Evolutionary conservation across 2,797 vertebrate species (phyloP).

Genomic region (Poecilia velifera): DNA sequence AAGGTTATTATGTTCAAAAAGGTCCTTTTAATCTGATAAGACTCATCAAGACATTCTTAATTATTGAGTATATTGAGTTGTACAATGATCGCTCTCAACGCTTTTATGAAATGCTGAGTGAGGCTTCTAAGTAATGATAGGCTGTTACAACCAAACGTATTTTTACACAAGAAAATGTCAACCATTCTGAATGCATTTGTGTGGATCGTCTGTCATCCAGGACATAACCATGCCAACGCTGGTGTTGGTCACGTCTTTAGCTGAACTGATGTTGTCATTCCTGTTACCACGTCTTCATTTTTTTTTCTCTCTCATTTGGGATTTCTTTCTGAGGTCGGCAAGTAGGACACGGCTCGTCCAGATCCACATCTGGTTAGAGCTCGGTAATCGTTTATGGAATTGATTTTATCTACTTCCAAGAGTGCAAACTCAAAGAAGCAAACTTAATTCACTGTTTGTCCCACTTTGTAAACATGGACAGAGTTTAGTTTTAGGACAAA

Average conservation of each 20-base stretch:
- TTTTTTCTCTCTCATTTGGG: too few species aligned
- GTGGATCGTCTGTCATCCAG: neutral
- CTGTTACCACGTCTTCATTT: too few species aligned
- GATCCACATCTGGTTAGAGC: neutral
- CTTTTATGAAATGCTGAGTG: neutral
- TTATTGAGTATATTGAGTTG: neutral
- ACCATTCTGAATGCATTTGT: neutral
- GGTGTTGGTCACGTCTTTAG: neutral
- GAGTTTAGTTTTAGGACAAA: neutral
- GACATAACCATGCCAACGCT: neutral
- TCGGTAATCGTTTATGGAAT: neutral
- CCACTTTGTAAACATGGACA: constrained; percentile 25
- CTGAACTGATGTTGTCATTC: neutral
- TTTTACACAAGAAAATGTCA: neutral
- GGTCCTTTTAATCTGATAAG: too few species aligned
- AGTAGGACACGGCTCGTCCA: neutral
- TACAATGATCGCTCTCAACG: neutral
- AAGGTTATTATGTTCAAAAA: neutral
- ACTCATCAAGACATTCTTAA: neutral
- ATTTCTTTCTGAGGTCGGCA: constrained; percentile 12
- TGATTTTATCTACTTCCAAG: constrained; percentile 13
- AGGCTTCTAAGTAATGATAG: neutral
- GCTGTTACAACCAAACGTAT: neutral
- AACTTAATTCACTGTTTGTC: constrained; percentile 17
- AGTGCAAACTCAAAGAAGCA: constrained; percentile 19